Percentiles rank a stretch among this genome's conserved stretches.
Conservation (phyloP, 2,797 vertebrate genomes). For the Epinephelus malabaricus region DNA sequence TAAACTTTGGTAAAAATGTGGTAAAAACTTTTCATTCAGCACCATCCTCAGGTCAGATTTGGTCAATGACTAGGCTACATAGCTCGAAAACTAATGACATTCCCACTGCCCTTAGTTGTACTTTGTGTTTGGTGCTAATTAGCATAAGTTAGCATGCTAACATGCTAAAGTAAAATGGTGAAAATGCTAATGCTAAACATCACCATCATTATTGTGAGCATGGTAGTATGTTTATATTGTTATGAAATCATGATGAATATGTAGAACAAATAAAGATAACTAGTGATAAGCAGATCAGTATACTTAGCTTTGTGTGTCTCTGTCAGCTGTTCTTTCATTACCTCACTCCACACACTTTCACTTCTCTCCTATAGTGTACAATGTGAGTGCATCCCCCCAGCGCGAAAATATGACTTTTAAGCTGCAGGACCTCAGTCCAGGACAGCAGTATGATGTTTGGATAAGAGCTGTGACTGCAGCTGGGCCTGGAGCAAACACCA, state of each 20-base stretch:
- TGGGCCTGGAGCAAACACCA: conserved; percentile 69
- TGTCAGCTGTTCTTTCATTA: neutral
- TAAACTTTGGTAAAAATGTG: no score
- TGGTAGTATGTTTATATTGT: neutral
- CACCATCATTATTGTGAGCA: neutral
- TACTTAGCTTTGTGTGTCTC: neutral
- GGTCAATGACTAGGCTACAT: no score
- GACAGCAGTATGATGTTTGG: conserved; percentile 72
- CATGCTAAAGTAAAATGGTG: neutral
- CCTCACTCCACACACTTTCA: conserved; percentile 1
- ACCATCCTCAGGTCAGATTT: no score
- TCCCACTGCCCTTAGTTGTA: no score
- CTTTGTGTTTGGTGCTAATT: neutral
- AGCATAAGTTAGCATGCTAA: neutral
- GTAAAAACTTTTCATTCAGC: no score
- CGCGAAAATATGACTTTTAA: neutral
- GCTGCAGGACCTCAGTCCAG: conserved; percentile 57
- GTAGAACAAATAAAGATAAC: neutral
- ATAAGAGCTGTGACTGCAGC: conserved; percentile 77
- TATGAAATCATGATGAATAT: neutral
- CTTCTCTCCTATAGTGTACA: conserved; percentile 61
- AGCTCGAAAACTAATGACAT: no score
- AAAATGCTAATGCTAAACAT: neutral
- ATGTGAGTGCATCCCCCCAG: conserved; percentile 54
- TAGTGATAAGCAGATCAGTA: neutral